Conservation (phyloP, 1,140 invertebrate species). For the Archivesica marissinica region DNA sequence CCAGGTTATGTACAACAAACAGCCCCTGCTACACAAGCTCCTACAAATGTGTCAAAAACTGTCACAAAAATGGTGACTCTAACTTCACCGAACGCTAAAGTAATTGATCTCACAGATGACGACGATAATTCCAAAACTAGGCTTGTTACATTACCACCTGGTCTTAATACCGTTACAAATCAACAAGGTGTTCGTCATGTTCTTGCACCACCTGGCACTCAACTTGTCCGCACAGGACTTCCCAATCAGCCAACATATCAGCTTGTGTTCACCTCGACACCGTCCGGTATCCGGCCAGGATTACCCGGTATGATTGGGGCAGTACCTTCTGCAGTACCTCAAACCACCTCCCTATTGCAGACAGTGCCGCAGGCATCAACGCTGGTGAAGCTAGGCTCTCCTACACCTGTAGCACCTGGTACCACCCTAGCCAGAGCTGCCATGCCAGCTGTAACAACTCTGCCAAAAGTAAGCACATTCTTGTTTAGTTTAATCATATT, state of each 20-base stretch:
- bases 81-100: slow-evolving; percentile 40
- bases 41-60: slow-evolving; percentile 11
- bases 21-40: not conserved
- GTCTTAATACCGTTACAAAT: not conserved
- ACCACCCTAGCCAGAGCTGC: slow-evolving; percentile 49
- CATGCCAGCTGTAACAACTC: not conserved
- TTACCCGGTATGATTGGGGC: slow-evolving; percentile 21
- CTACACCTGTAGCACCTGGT: slow-evolving; percentile 20
- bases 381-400: not conserved
- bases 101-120: slow-evolving; percentile 61
- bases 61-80: not conserved
- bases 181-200: slow-evolving; percentile 15
- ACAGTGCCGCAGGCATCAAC: not conserved
- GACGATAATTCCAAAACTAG: slow-evolving; percentile 44
- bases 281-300: not conserved
- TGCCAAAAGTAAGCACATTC: slow-evolving; percentile 25
- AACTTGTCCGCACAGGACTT: slow-evolving; percentile 17
- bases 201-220: slow-evolving; percentile 39
- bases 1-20: slow-evolving; percentile 14
- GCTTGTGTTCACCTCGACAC: slow-evolving; percentile 19
- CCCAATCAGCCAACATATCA: slow-evolving; percentile 46
- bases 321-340: slow-evolving; percentile 7
- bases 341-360: not conserved
- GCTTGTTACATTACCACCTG: slow-evolving; percentile 11
- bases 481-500: no score